These are phyloP conservation scores for Brassicogethes aeneus DNA, from an alignment of 2,888 invertebrate species.

Conservation along the genomic window DNA sequence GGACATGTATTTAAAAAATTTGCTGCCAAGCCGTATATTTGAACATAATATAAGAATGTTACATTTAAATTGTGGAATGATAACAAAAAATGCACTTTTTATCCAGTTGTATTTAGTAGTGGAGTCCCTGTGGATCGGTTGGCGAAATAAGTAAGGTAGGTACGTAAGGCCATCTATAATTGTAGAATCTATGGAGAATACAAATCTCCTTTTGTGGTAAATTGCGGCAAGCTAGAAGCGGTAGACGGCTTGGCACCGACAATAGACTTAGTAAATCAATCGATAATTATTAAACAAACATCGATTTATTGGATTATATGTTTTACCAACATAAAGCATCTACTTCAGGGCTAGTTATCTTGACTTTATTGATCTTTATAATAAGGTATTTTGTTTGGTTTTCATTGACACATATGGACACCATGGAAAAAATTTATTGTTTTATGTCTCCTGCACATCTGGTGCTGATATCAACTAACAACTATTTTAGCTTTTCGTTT, in stretches of 20 bases:
- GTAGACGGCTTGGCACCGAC: conserved; percentile 39
- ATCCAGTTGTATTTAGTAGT: too few relatives aligned
- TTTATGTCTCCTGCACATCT: neutral
- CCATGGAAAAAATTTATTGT: neutral
- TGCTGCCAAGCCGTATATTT: too few relatives aligned
- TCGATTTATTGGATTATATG: conserved; percentile 35
- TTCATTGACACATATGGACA: conserved; percentile 6
- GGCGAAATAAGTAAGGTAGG: conserved; percentile 19
- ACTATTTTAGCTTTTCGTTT: too few relatives aligned
- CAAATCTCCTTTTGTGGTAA: conserved; percentile 32
- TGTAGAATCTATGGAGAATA: conserved; percentile 22
- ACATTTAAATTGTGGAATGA: too few relatives aligned
- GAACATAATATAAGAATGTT: too few relatives aligned
- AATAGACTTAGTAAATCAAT: conserved; percentile 37
- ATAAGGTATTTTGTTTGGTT: conserved; percentile 18
- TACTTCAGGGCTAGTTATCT: conserved; percentile 19
- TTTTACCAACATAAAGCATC: conserved; percentile 25
- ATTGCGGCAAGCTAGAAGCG: conserved; percentile 25
- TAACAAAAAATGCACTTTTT: too few relatives aligned
- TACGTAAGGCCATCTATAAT: conserved; percentile 24
- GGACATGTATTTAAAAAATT: too few relatives aligned
- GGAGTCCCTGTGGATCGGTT: too few relatives aligned
- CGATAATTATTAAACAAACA: conserved; percentile 32
- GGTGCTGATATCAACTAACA: too few relatives aligned
- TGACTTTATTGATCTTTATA: conserved; percentile 19